Evolutionary conservation across 1,140 invertebrate genomes (phyloP).

Genomic region (Berghia stephanieae): DNA sequence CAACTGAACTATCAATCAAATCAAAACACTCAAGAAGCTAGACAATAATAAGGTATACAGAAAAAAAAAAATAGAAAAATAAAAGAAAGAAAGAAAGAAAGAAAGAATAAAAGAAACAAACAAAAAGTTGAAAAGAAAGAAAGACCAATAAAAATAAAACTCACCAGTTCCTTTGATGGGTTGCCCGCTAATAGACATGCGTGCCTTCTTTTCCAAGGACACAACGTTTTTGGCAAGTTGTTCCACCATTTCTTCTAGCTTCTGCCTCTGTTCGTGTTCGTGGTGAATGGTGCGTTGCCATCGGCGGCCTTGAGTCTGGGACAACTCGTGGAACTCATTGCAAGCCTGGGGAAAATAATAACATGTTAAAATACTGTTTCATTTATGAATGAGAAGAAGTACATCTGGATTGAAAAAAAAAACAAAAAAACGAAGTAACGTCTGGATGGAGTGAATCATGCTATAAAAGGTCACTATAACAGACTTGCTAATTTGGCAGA

Average conservation of each 20-base stretch:
- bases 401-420: too few relatives aligned
- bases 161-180: conserved; percentile 19
- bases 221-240: conserved; percentile 96
- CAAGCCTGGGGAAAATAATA: conserved; percentile 83
- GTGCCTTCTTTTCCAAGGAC: conserved; percentile 78
- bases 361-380: too few relatives aligned
- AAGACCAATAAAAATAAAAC: conserved; percentile 8
- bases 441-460: too few relatives aligned
- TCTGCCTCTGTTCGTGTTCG: conserved; percentile 91
- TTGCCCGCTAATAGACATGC: conserved; percentile 50
- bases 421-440: too few relatives aligned
- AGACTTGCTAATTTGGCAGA: too few relatives aligned
- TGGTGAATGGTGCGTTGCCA: conserved; percentile 92
- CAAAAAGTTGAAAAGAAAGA: background rate
- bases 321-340: conserved; percentile 87
- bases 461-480: too few relatives aligned
- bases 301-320: conserved; percentile 85
- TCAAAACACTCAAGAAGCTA: too few relatives aligned
- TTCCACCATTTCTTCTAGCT: conserved; percentile 97
- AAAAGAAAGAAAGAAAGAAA: too few relatives aligned
- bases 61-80: too few relatives aligned
- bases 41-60: too few relatives aligned
- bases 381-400: too few relatives aligned
- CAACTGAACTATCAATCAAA: too few relatives aligned
- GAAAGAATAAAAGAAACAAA: background rate